Percentiles rank a stretch among this genome's conserved stretches.
Conservation (phyloP, 1,140 invertebrate genomes). For the Dermatophagoides farinae region DNA sequence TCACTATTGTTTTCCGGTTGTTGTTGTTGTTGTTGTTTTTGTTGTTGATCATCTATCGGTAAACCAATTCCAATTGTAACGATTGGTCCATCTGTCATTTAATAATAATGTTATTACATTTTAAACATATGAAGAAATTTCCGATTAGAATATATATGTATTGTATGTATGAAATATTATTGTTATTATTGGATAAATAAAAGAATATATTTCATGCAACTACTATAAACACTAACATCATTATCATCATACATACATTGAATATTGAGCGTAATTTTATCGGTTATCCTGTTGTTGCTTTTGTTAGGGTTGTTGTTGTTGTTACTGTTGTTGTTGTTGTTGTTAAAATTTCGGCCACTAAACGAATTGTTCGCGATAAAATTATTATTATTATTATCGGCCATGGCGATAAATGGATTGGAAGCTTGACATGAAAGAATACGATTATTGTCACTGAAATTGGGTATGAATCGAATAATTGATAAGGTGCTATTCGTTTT, state of each 20-base stretch:
- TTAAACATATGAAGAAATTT: no score
- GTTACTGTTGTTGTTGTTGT: no score
- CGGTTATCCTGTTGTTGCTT: conserved; percentile 40
- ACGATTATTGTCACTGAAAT: conserved; percentile 54
- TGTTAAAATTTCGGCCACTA: no score
- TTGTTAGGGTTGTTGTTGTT: no score
- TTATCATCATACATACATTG: conserved; percentile 43
- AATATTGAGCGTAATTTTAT: conserved; percentile 61
- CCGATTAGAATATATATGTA: no score
- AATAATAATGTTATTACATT: no score
- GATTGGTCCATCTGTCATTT: background rate
- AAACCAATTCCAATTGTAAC: background rate
- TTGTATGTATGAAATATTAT: no score
- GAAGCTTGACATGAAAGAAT: conserved; percentile 58
- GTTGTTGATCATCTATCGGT: background rate
- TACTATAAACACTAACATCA: no score
- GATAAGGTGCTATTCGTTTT: conserved; percentile 6
- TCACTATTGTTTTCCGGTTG: background rate
- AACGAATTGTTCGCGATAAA: no score
- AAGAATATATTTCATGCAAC: no score
- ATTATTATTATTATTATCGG: no score
- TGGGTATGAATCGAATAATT: conserved; percentile 27
- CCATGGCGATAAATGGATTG: conserved; percentile 35
- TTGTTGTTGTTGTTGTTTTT: background rate
- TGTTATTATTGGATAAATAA: no score